Evolutionary conservation across 2,888 invertebrate species (phyloP), one percentile per base, ranked within the genome.

Genomic region (Clistopyga incitator): DNA sequence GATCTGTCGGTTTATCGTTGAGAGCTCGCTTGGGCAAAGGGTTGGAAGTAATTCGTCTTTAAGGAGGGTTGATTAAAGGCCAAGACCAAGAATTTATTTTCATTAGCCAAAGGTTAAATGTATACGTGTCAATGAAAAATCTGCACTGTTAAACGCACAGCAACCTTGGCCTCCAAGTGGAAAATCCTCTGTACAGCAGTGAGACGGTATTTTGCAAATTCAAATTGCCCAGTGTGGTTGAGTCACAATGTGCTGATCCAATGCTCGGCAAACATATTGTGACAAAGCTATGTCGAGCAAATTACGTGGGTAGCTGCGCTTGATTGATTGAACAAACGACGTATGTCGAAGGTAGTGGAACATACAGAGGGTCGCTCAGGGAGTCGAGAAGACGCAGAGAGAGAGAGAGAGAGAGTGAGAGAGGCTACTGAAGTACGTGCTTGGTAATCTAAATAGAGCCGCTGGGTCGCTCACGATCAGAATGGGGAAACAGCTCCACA

Each of bases 301-400:
- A 61, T 72, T 61, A 34, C 72, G 61, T 61, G 59, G 68, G 67
- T 68, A 45, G 59, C 25, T 18, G 45, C 45, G 56, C 47, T 71
- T 71, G 78, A 71, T 78, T 70, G 71, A 78, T 78, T 29, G 70
- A 78, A 71, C 78, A 78, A 78, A 78, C 78, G 78, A 71, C 52
- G 71, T 50, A 64, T 78, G 71, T 71, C 78, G 67, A 70, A 77
- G 68, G 42, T 38, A 47, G 64, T n/a, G 18, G 38, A 38, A 11
- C 29, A 20, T 42, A 42, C 45, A 8, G 29, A 59, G 20, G 29
- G 34, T 13, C 3, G 34, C 38, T 18, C 13, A 85, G 80, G 84
- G 84, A 85, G 38, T 38, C 85, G 88, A 87, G 86, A 87, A 84
- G 78, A 84, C 82, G 77, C 81, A 74, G 68, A 50, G n/a, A 45